Evolutionary conservation across 2,113 vertebrate species (phyloP), one percentile per base, ranked within the genome.

Genomic region (Tachuris rubrigastra): DNA sequence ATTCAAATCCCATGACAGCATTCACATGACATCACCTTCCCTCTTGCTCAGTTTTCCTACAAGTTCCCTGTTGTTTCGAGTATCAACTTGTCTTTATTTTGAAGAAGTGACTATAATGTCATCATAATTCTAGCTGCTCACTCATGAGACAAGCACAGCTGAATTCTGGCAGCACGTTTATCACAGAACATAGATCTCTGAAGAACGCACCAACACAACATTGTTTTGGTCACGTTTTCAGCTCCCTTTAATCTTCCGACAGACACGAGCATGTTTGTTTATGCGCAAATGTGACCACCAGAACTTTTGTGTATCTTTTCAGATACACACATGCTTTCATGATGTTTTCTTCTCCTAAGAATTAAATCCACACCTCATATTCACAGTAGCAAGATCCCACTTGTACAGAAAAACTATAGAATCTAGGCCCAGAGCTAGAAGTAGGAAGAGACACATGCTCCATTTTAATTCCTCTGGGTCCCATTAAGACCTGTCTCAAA

Each of bases 131-230:
- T 37, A 94, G 27, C 42, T 75, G 74, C 83, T 87, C 33, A 63
- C 4, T 5, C 8, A 7, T 31, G 66, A 2, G 1, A 62, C 1
- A 8, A 90, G 52, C 39, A 35, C 23, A 84, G 76, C 30, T 88
- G 11, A 90, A 76, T 47, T 28, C 44, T 69, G 27, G 53, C 78
- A 80, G 46, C 0, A 0, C 12, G 12, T 69, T 90, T 83, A 66
- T 67, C 59, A 39, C 35, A 11, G 11, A 77, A 73, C 15, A 3
- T 3, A 80, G 35, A 59, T 37, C 46, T 71, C 6, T 66, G 39
- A 79, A 62, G 41, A 73, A 8, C 66, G 37, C 0, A 0, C n/a
- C 3, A 2, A n/a, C 7, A 53, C 4, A 10, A 50, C 22, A 52
- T 14, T 46, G 25, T 46, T 90, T 68, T 39, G 71, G 37, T 75